Evolutionary conservation across 2,888 invertebrate genomes (phyloP).

Genomic region (Spodoptera exigua): DNA sequence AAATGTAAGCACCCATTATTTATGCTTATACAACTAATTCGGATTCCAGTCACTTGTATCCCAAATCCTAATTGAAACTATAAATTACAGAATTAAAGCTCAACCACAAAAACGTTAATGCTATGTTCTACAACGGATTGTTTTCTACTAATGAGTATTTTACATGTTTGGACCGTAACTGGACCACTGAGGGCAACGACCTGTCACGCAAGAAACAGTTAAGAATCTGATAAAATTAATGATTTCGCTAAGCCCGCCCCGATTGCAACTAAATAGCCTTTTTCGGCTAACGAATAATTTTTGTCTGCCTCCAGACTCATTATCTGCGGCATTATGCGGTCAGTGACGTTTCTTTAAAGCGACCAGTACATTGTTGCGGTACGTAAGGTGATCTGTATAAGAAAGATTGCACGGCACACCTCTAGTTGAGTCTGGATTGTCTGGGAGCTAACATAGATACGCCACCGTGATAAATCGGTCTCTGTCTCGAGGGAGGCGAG

Average conservation of each 20-base stretch:
- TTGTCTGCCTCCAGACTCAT: slow-evolving; percentile 62
- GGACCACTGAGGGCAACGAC: slow-evolving; percentile 66
- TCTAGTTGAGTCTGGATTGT: slow-evolving; percentile 68
- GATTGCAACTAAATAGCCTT: slow-evolving; percentile 61
- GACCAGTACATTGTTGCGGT: slow-evolving; percentile 45
- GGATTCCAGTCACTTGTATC: slow-evolving; percentile 21
- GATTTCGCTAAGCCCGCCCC: slow-evolving; percentile 56
- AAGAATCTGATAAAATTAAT: slow-evolving; percentile 59
- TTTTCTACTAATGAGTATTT: slow-evolving; percentile 63
- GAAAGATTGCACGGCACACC: slow-evolving; percentile 63
- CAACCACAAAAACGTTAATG: slow-evolving; percentile 41
- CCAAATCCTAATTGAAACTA: slow-evolving; percentile 34
- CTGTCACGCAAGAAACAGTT: slow-evolving; percentile 58
- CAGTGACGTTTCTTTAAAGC: slow-evolving; percentile 64
- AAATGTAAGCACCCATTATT: slow-evolving; percentile 30
- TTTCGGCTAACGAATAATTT: slow-evolving; percentile 63
- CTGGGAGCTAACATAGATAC: slow-evolving; percentile 72
- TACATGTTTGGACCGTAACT: slow-evolving; percentile 68
- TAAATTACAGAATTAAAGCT: slow-evolving; percentile 39
- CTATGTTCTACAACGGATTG: slow-evolving; percentile 54
- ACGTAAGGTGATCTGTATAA: slow-evolving; percentile 62
- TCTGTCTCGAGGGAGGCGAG: slow-evolving; percentile 80
- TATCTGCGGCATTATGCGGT: slow-evolving; percentile 71
- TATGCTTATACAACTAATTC: slow-evolving; percentile 34
- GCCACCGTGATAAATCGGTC: slow-evolving; percentile 81